Percentiles rank a stretch among this genome's conserved stretches.
phyloP scores from a whole-genome alignment of 2,888 invertebrate genomes.

The Stenodera caucasica region DNA sequence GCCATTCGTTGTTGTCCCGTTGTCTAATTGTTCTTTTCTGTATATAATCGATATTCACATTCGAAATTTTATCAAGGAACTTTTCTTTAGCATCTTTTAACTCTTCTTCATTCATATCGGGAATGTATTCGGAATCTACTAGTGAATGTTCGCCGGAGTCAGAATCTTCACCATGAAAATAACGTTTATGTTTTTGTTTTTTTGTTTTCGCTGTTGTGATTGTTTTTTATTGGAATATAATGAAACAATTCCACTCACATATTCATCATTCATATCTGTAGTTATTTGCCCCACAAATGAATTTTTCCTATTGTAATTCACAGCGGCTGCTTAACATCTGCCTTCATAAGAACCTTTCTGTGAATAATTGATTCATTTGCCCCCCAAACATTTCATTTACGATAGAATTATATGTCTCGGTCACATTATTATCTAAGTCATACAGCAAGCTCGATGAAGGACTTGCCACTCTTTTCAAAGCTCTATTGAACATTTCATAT shows the following conservation, averaged over 20 bases:
- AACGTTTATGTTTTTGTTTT: background rate
- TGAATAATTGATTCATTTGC: conserved; percentile 45
- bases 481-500: conserved; percentile 4
- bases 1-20: background rate
- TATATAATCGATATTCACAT: background rate
- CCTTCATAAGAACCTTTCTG: conserved; percentile 39
- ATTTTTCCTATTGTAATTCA: conserved; percentile 38
- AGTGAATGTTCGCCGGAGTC: background rate
- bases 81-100: background rate
- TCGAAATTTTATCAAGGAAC: background rate
- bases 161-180: conserved; percentile 9
- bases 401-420: conserved; percentile 42
- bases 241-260: background rate
- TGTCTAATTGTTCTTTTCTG: background rate
- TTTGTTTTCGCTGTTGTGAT: background rate
- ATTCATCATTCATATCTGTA: conserved; percentile 2
- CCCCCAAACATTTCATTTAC: conserved; percentile 44
- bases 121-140: background rate
- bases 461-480: conserved; percentile 10
- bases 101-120: background rate
- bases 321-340: conserved; percentile 42
- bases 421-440: conserved; percentile 40
- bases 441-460: conserved; percentile 30
- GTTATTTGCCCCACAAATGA: conserved; percentile 6
- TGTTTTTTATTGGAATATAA: background rate